Evolutionary conservation across 2,888 invertebrate genomes (phyloP).

Genomic region (Spodoptera exigua): DNA sequence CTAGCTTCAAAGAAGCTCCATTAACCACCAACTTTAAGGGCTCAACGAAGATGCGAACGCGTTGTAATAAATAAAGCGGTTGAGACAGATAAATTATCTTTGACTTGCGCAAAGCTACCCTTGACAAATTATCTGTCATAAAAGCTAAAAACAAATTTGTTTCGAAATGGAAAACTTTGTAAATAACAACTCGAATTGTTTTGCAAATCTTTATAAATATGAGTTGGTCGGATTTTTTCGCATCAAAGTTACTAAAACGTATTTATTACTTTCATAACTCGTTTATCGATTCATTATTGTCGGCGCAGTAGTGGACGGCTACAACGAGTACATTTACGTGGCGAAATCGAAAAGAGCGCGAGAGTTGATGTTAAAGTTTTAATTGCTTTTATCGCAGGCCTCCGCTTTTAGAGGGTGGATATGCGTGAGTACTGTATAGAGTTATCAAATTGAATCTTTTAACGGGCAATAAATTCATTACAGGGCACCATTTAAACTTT

Average conservation of each 20-base stretch:
- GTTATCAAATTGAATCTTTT: constrained; percentile 81
- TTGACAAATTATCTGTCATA: constrained; percentile 88
- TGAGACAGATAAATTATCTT: constrained; percentile 89
- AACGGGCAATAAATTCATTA: constrained; percentile 66
- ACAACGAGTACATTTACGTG: constrained; percentile 71
- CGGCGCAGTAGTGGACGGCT: constrained; percentile 59
- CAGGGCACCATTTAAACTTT: constrained; percentile 57
- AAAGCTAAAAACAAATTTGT: constrained; percentile 87
- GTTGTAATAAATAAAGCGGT: constrained; percentile 87
- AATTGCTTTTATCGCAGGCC: constrained; percentile 85
- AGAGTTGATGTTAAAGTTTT: constrained; percentile 84
- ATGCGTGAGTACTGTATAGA: constrained; percentile 73
- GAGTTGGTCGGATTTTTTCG: constrained; percentile 57
- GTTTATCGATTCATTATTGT: constrained; percentile 70
- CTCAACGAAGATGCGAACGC: constrained; percentile 85
- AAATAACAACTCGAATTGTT: constrained; percentile 77
- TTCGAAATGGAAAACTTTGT: constrained; percentile 82
- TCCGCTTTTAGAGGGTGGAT: constrained; percentile 79
- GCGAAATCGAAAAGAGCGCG: constrained; percentile 71
- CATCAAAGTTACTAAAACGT: constrained; percentile 57
- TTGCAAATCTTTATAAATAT: constrained; percentile 69
- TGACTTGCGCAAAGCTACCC: constrained; percentile 85
- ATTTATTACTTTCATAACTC: constrained; percentile 60
- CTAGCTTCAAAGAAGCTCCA: constrained; percentile 83
- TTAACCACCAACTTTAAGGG: constrained; percentile 86